Conservation (phyloP, 2,113 vertebrate species). For the Poeciliopsis turrubarensis region DNA sequence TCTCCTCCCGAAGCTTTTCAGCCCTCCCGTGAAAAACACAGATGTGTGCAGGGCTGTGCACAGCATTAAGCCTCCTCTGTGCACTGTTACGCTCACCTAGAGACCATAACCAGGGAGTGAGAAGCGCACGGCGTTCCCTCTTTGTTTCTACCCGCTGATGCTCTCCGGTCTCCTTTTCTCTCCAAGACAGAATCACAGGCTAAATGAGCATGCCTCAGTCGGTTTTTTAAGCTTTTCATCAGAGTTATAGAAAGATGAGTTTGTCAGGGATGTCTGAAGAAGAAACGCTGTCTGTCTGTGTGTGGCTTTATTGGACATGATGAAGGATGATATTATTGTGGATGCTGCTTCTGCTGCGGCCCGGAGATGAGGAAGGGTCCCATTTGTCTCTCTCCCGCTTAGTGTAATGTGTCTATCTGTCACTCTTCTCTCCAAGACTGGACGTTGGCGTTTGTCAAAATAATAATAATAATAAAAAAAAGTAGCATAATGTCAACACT, state of each 20-base stretch:
- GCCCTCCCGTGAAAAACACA: conserved; percentile 63
- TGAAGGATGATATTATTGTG: conserved; percentile 76
- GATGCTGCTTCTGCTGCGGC: conserved; percentile 62
- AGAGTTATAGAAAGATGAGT: conserved; percentile 62
- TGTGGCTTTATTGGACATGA: conserved; percentile 76
- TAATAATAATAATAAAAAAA: conserved; percentile 51
- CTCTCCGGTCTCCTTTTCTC: conserved; percentile 42
- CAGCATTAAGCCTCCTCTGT: conserved; percentile 43
- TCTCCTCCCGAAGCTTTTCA: conserved; percentile 60
- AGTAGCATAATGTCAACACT: conserved; percentile 60
- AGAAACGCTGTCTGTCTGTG: conserved; percentile 66
- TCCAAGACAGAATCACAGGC: conserved; percentile 56
- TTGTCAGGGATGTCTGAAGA: conserved; percentile 47
- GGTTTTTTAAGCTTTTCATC: conserved; percentile 70
- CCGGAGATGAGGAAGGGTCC: conserved; percentile 68
- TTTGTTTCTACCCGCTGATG: conserved; percentile 55
- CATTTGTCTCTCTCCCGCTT: conserved; percentile 69
- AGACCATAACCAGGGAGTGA: conserved; percentile 71
- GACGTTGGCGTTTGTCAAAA: conserved; percentile 68
- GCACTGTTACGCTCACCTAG: conserved; percentile 73
- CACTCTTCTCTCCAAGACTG: conserved; percentile 54
- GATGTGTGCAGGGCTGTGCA: conserved; percentile 35
- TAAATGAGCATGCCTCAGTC: conserved; percentile 65
- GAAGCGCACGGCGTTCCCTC: conserved; percentile 47
- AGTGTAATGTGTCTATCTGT: conserved; percentile 73